Conservation (phyloP, 2,113 vertebrate species). For the Oncorhynchus masou region DNA sequence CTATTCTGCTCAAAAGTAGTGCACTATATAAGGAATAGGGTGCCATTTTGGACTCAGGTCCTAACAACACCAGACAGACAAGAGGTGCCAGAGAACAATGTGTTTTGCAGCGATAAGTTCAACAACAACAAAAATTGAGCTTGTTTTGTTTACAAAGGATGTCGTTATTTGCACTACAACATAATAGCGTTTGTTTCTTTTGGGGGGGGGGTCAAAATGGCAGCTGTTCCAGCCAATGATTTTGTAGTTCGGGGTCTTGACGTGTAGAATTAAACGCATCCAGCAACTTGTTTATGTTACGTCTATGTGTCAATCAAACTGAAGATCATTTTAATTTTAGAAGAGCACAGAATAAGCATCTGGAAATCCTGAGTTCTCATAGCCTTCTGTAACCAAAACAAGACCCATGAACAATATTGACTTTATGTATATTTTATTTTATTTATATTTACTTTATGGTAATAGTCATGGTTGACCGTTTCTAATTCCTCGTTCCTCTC, state of each 20-base stretch:
- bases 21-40: too few species aligned
- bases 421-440: too few species aligned
- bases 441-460: too few species aligned
- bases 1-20: neutral
- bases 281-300: neutral
- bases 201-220: slow-evolving; percentile 30
- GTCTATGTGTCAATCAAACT: too few species aligned
- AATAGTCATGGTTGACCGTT: slow-evolving; percentile 48
- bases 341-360: slow-evolving; percentile 11
- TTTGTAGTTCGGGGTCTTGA: slow-evolving; percentile 24
- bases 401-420: too few species aligned
- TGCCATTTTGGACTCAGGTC: too few species aligned
- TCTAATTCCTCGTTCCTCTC: slow-evolving; percentile 28
- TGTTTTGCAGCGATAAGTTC: slow-evolving; percentile 44
- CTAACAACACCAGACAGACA: slow-evolving; percentile 3
- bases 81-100: slow-evolving; percentile 39
- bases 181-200: slow-evolving; percentile 24
- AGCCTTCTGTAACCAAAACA: too few species aligned
- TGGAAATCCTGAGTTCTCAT: slow-evolving; percentile 9
- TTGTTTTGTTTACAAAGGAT: slow-evolving; percentile 35
- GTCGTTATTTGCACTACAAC: slow-evolving; percentile 59
- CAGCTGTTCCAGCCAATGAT: slow-evolving; percentile 20
- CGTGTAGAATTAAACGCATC: slow-evolving; percentile 15
- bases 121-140: slow-evolving; percentile 13
- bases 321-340: neutral